Base-by-base conservation (phyloP, 2,888 invertebrate species). In the Tortricodes alternella region DNA sequence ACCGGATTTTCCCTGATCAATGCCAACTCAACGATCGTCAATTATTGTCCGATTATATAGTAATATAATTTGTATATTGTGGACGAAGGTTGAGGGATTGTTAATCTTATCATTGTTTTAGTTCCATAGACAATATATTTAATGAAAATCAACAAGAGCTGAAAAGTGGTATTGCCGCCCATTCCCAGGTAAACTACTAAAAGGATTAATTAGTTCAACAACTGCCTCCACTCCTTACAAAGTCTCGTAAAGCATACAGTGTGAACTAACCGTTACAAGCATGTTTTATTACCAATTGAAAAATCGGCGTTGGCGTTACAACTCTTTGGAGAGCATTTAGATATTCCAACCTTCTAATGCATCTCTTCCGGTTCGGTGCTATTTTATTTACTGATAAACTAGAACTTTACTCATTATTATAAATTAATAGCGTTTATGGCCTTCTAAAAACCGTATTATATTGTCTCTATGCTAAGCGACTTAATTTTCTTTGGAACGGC, bases 21-120 rank as follows among this genome's bases (percentile, higher is more conserved):
- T 43, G 44, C 52, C 24, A 51, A 49, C 49, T 29, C 27, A 39
- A 35, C 51, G 34, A 16, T 16, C 35, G 41, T 35, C 43, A 44
- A 35, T 52, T 27, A 44, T 27, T 24, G 35, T 27, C 18, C 35
- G 35, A 34, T 43, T 43, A 34, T 32, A 29, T 27, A 18, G 32
- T 43, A 18, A 23, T 24, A 43, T 34, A 35, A 51, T 43, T 13
- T 35, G n/a, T 18, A 24, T 41, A 18, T 24, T 18, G 29, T 18
- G 11, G 32, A 32, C 27, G 9, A 13, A 19, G 27, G 13, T 27
- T 15, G 13, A 19, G 8, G 9, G 9, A 11, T 27, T 18, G 18
- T 18, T 44, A 16, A 29, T 41, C 41, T 41, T 41, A n/a, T 19
- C 18, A 29, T 29, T n/a, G 11, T 29, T 29, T n/a, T n/a, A n/a